Base-by-base conservation (phyloP, 2,113 vertebrate species). In the Clarias magur region DNA sequence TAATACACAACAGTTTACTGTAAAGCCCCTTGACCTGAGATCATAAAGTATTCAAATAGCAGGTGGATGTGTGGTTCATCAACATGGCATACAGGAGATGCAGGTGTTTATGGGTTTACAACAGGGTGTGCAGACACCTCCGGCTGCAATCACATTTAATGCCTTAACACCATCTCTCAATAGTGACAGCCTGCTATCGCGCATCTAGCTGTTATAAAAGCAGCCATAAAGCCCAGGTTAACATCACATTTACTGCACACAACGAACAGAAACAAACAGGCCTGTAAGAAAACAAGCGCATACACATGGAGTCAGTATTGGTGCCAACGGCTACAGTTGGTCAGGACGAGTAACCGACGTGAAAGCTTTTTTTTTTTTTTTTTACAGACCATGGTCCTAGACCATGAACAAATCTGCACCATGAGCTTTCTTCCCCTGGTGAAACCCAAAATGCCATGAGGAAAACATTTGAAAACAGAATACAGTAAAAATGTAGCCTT, bases 51-150 rank as follows among this genome's bases (percentile, higher is more conserved):
- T 30, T 62, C 27, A 78, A n/a, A 72, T 53, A 30, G 38, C 56
- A 25, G 63, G 84, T 80, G 42, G 25, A 34, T 34, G 72, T 79
- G 53, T 57, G 80, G 54, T 57, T 75, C 8, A 79, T 83, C n/a
- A 56, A 25, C 72, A 54, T 19, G 62, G 70, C 70, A 81, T 86
- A 42, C 80, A 59, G 73, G 65, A 72, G 63, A 57, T 62, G 72
- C 57, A 79, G 83, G 83, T 80, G 81, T 86, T 88, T 88, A 83
- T 85, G 80, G 8, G 68, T 88, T 89, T 89, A 88, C 80, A 13
- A 60, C 62, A 63, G 89, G 86, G 86, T 42, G 89, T 88, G 72
- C 62, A 85, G 73, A 83, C 42, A 83, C 63, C 72, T 86, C 86
- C 27, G 80, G 70, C 85, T 59, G 70, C 53, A 78, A 83, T 82